Base-by-base conservation (phyloP, 1,140 invertebrate species). In the Anadara kagoshimensis region DNA sequence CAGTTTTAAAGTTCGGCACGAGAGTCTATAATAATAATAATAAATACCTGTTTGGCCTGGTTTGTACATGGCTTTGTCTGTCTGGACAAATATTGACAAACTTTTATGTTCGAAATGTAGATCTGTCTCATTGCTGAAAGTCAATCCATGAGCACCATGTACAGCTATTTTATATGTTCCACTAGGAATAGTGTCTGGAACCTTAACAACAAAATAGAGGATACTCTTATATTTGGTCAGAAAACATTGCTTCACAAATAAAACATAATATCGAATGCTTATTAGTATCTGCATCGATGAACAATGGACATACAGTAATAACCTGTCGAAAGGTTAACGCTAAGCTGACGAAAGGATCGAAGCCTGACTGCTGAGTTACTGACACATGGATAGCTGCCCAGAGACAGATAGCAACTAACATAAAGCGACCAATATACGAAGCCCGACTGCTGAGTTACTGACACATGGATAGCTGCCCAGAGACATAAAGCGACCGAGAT, bases 21-120 rank as follows among this genome's bases (percentile, higher is more conserved):
- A n/a, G n/a, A n/a, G n/a, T n/a, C n/a, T 2, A 18, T 7, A 10
- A n/a, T 10, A 16, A 2, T 29, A 11, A 20, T 18, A 12, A 22
- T 5, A 68, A 64, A 67, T 47, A 85, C 84, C 83, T 78, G 82
- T 85, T 63, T 87, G 85, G 29, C 82, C 82, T 14, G 84, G 83
- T 75, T 87, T 86, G 76, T 86, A 87, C 74, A 85, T 84, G 66
- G 84, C 84, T 65, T 87, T 87, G 72, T 87, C 85, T 1, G 83
- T 84, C 63, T 87, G 86, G 12, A 87, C 78, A 51, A 87, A 84
- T 7, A 84, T 62, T 1, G 85, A 85, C 20, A 81, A 74, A 57
- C 79, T 77, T 72, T 81, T 84, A 57, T 74, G 63, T 61, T 78
- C 74, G 69, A 69, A 84, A 18, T 68, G 26, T 8, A 86, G 58